Evolutionary conservation across 2,113 vertebrate species (phyloP).

Genomic region (Melanotaenia duboulayi): DNA sequence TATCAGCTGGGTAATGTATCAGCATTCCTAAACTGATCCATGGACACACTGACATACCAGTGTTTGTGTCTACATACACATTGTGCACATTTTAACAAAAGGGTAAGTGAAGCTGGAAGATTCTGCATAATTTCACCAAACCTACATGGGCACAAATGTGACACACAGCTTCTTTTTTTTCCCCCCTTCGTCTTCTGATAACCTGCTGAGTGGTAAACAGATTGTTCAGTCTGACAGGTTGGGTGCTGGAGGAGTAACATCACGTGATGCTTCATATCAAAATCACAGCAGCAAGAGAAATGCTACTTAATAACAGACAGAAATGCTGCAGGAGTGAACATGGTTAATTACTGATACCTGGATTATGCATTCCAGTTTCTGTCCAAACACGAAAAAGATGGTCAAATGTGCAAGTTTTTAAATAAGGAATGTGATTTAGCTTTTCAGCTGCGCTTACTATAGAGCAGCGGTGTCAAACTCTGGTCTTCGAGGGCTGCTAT

Average conservation of each 20-base stretch:
- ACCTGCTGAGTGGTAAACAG: slow-evolving; percentile 66
- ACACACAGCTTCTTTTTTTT: slow-evolving; percentile 37
- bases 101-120: slow-evolving; percentile 41
- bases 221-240: slow-evolving; percentile 57
- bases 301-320: slow-evolving; percentile 1
- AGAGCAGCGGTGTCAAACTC: no score
- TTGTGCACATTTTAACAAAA: slow-evolving; percentile 29
- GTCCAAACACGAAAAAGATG: neutral
- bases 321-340: neutral
- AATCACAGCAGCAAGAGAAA: neutral
- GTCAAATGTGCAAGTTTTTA: neutral
- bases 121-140: slow-evolving; percentile 39
- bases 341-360: neutral
- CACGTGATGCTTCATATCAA: slow-evolving; percentile 40
- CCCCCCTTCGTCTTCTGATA: slow-evolving; percentile 12
- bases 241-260: slow-evolving; percentile 32
- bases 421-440: no score
- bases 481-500: no score
- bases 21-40: neutral
- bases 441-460: neutral
- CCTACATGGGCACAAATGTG: slow-evolving; percentile 57
- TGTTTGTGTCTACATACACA: slow-evolving; percentile 30
- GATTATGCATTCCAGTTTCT: neutral
- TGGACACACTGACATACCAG: slow-evolving; percentile 18
- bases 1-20: neutral